A percentile compares a stretch with the other conserved stretches of the same genome.
phyloP scores from a whole-genome alignment of 2,888 invertebrate genomes.

The Anagyrus pseudococci region DNA sequence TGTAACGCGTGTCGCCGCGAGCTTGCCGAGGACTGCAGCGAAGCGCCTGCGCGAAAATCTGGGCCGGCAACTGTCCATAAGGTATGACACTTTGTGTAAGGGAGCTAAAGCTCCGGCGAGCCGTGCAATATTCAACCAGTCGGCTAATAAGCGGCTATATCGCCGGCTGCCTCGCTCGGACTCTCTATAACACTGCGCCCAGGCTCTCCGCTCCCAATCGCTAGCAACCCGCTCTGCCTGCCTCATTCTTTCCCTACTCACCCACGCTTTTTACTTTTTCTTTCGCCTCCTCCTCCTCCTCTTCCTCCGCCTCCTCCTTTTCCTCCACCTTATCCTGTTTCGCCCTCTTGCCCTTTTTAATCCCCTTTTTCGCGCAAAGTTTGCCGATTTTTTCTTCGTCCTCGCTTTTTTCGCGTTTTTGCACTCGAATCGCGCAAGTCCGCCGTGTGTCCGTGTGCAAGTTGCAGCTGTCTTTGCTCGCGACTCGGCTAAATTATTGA shows the following conservation, averaged over 20 bases:
- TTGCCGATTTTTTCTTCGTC: not conserved
- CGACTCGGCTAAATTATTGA: no score
- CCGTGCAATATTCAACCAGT: slow-evolving; percentile 33
- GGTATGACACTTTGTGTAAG: slow-evolving; percentile 7
- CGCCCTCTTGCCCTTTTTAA: no score
- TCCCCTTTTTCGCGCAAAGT: no score
- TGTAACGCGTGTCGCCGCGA: no score
- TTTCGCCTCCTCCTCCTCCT: not conserved
- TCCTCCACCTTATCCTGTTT: not conserved
- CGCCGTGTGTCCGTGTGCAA: not conserved
- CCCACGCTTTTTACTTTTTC: not conserved
- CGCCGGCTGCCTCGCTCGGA: not conserved
- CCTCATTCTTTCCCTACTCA: no score
- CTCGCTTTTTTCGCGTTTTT: not conserved
- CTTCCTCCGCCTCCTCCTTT: not conserved
- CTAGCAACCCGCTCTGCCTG: no score
- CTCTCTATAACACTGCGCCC: not conserved
- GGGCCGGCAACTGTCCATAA: slow-evolving; percentile 32
- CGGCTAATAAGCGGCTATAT: slow-evolving; percentile 27
- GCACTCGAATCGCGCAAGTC: not conserved
- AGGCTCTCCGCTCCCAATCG: no score
- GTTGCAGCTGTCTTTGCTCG: no score
- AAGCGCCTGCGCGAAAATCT: slow-evolving; percentile 40
- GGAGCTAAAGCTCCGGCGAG: slow-evolving; percentile 3
- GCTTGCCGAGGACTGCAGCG: not conserved